A percentile compares a stretch with the other conserved stretches of the same genome.
Evolutionary conservation across 2,797 vertebrate genomes (phyloP).

Genomic region (Xenentodon cancila): DNA sequence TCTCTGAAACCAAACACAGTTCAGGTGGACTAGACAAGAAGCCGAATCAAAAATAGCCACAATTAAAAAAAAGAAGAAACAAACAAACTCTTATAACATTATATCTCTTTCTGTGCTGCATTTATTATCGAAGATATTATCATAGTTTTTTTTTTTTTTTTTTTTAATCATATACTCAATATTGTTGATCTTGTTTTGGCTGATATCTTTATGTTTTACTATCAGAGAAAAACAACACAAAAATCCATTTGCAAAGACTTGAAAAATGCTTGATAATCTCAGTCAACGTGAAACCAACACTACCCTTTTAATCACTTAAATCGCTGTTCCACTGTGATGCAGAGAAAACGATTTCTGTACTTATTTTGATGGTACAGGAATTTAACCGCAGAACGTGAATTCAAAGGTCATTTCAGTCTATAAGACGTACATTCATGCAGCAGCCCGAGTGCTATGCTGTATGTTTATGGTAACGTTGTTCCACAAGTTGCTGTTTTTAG

Average conservation of each 20-base stretch:
- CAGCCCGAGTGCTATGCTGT: neutral
- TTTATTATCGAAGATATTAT: neutral
- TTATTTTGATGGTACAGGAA: neutral
- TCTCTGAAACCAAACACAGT: slow-evolving; percentile 4
- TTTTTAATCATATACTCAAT: slow-evolving; percentile 4
- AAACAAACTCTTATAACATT: neutral
- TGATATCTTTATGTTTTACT: slow-evolving; percentile 10
- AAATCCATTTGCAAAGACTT: slow-evolving; percentile 32
- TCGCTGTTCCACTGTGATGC: slow-evolving; percentile 15
- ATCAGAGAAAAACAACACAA: slow-evolving; percentile 13
- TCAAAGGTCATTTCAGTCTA: neutral
- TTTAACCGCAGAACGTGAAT: slow-evolving; percentile 3
- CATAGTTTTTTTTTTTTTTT: neutral
- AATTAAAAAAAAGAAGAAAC: neutral
- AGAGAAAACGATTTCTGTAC: neutral
- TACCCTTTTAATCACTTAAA: slow-evolving; percentile 9
- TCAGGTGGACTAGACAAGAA: slow-evolving; percentile 15
- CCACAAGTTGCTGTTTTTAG: neutral
- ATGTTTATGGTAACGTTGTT: neutral
- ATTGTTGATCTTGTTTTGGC: slow-evolving; percentile 17
- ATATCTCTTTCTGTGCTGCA: neutral
- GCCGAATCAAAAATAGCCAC: slow-evolving; percentile 1
- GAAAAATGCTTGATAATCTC: slow-evolving; percentile 28
- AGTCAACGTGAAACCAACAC: slow-evolving; percentile 9
- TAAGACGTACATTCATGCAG: slow-evolving; percentile 1